phyloP scores from a whole-genome alignment of 2,797 vertebrate species.

The Miichthys miiuy region DNA sequence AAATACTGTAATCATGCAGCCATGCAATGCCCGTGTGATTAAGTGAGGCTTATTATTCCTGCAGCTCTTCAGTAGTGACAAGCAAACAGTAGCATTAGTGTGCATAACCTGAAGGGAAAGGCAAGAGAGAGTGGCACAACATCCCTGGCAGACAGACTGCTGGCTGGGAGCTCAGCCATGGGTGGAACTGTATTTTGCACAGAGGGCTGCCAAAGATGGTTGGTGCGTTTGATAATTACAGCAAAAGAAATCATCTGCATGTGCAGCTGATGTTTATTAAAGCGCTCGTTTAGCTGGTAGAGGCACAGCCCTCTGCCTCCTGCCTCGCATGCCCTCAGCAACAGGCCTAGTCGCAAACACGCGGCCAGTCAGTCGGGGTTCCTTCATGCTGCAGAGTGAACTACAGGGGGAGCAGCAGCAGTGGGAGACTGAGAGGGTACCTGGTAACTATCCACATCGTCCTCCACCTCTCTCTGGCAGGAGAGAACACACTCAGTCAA shows the following conservation, averaged over 20 bases:
- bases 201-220: constrained; percentile 41
- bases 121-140: constrained; percentile 38
- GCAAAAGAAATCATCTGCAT: constrained; percentile 59
- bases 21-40: constrained; percentile 85
- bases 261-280: constrained; percentile 73
- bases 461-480: constrained; percentile 95
- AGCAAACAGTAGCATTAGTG: constrained; percentile 87
- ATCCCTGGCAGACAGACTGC: constrained; percentile 53
- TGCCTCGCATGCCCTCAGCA: constrained; percentile 61
- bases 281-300: constrained; percentile 60
- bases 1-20: constrained; percentile 88
- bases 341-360: constrained; percentile 73
- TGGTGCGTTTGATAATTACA: constrained; percentile 67
- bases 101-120: constrained; percentile 55
- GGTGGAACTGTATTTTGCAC: constrained; percentile 58
- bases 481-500: constrained; percentile 93
- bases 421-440: constrained; percentile 87
- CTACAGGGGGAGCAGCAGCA: constrained; percentile 83
- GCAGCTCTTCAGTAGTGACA: constrained; percentile 72
- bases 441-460: constrained; percentile 99
- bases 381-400: constrained; percentile 88
- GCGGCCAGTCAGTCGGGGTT: constrained; percentile 85
- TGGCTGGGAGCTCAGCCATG: constrained; percentile 53
- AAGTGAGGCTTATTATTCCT: constrained; percentile 59
- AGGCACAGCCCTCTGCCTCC: constrained; percentile 52